phyloP scores from a whole-genome alignment of 2,113 vertebrate genomes.

The Tychaedon coryphoeus region DNA sequence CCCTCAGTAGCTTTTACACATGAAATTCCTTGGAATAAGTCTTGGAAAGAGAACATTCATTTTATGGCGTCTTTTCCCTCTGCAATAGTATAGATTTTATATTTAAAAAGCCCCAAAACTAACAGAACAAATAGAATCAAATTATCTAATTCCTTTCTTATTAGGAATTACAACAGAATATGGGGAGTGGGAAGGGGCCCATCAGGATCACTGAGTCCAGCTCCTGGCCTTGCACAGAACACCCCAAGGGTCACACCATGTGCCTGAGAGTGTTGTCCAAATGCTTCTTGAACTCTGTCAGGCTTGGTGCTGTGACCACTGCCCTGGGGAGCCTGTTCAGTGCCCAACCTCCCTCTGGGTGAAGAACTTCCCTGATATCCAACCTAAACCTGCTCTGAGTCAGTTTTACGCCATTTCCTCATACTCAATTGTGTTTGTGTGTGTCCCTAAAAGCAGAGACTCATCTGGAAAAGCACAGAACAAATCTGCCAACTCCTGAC shows the following conservation, averaged over 20 bases:
- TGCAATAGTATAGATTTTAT: background rate
- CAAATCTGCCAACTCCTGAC: background rate
- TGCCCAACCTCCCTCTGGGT: background rate
- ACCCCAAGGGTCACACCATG: background rate
- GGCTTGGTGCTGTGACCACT: background rate
- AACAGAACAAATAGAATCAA: background rate
- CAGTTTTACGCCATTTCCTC: background rate
- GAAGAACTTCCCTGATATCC: accelerated
- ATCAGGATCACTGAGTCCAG: accelerated
- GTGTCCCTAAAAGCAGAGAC: background rate
- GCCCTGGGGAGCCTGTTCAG: background rate
- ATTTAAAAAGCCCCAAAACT: background rate
- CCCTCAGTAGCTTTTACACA: background rate
- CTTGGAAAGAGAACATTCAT: background rate
- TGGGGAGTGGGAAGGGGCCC: accelerated
- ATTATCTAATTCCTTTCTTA: background rate
- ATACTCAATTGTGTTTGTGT: accelerated
- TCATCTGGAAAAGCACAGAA: background rate
- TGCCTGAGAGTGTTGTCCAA: accelerated
- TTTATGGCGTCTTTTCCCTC: background rate
- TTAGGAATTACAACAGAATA: background rate
- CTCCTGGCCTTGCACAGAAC: background rate
- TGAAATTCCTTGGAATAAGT: background rate
- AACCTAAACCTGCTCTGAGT: accelerated
- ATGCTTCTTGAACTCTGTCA: accelerated